A percentile compares a stretch with the other conserved stretches of the same genome.
phyloP scores from a whole-genome alignment of 1,140 invertebrate species.

The Drosophila lowei region DNA sequence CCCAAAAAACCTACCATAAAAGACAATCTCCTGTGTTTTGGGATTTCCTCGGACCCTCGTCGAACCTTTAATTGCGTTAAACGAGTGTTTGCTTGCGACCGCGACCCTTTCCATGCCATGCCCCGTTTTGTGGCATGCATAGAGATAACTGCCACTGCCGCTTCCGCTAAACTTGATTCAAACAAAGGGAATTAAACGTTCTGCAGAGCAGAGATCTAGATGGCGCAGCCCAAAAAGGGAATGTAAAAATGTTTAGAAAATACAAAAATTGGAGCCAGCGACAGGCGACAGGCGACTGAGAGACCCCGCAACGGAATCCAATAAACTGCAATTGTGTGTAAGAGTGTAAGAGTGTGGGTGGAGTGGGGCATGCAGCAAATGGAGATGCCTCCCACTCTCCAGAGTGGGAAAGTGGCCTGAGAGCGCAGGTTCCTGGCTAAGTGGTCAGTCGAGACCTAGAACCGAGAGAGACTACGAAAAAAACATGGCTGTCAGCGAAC shows the following conservation, averaged over 20 bases:
- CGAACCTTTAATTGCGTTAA: conserved; percentile 74
- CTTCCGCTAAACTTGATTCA: conserved; percentile 70
- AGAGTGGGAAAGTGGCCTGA: conserved; percentile 53
- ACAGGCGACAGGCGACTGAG: conserved; percentile 48
- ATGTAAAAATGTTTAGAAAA: conserved; percentile 75
- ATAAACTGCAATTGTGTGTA: conserved; percentile 56
- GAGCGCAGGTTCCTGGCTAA: conserved; percentile 48
- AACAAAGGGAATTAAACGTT: conserved; percentile 67
- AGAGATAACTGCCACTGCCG: conserved; percentile 2
- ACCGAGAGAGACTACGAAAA: neutral
- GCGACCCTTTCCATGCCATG: neutral
- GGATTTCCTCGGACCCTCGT: conserved; percentile 17
- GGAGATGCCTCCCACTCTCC: neutral
- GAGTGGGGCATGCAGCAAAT: neutral
- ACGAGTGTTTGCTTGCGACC: conserved; percentile 45
- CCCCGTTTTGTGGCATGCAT: conserved; percentile 2
- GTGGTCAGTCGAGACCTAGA: conserved; percentile 50
- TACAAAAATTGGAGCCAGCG: conserved; percentile 52
- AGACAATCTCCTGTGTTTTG: conserved; percentile 29
- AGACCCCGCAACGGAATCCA: conserved; percentile 55
- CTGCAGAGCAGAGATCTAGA: conserved; percentile 42
- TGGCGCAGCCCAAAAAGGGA: neutral
- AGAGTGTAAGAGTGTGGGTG: conserved; percentile 7
- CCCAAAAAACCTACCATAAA: conserved; percentile 1
- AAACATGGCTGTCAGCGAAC: conserved; percentile 16